Base-by-base conservation (phyloP, 2,797 vertebrate species). In the Hemibagrus guttatus region DNA sequence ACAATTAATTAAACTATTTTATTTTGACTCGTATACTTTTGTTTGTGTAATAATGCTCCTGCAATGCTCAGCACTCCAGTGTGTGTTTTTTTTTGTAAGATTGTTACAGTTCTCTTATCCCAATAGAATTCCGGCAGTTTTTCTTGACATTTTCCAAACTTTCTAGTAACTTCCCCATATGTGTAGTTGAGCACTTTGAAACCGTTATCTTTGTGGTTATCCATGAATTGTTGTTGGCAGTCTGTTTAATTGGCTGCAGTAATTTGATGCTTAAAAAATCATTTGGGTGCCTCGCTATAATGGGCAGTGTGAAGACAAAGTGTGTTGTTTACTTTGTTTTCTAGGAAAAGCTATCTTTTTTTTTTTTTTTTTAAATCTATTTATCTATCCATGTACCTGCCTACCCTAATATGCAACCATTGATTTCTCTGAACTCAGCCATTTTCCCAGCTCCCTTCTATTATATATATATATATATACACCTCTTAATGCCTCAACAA, bases 101-200 rank as follows among this genome's bases (percentile, higher is more conserved):
- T 81, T 46, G 26, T 59, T 84, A 74, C 56, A 63, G 39, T 28
- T 74, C 17, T 49, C 23, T 12, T 49, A 52, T 75, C 13, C 21
- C 66, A 39, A 0, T 83, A 3, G 31, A 71, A 83, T 69, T 69
- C 39, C 4, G 0, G 6, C 2, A 16, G 4, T 9, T 63, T 63
- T 58, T 69, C 21, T 52, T 52, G 19, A 52, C 16, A 21, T 66
- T 42, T 66, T 82, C 21, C 7, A 17, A 68, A 49, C 42, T 26
- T 83, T 58, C 79, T 31, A 58, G 52, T 71, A 56, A 16, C 28
- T 39, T 39, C 17, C 28, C 21, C 56, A 23, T 42, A 69, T 72
- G 82, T 83, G 58, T 71, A 56, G 52, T 71, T 71, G 52, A 17
- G 52, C 78, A 46, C 42, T 85, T 56, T 54, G 21, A 42, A 56